phyloP scores from a whole-genome alignment of 2,888 invertebrate genomes.

The Epistrophe grossulariae region DNA sequence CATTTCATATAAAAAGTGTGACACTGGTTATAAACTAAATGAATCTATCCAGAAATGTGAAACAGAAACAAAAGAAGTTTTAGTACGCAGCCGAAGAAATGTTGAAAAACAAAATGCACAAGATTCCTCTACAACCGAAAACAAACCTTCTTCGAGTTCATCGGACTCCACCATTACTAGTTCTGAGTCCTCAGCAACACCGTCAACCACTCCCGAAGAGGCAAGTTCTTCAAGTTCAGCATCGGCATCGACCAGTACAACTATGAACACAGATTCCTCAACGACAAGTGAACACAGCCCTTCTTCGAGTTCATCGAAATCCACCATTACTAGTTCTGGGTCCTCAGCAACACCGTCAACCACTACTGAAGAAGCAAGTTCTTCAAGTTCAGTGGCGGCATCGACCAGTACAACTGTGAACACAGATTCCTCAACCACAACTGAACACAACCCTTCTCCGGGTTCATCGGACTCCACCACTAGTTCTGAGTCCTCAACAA shows the following conservation, averaged over 20 bases:
- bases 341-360: neutral
- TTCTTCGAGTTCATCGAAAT: neutral
- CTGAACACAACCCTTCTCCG: neutral
- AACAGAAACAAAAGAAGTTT: neutral
- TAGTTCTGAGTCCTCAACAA: neutral
- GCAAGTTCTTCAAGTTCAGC: neutral
- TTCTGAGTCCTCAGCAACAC: neutral
- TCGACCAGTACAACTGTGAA: neutral
- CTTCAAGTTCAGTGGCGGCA: neutral
- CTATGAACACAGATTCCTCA: neutral
- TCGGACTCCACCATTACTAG: neutral
- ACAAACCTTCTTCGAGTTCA: neutral
- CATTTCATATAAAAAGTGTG: constrained; percentile 9
- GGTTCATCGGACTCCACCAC: neutral
- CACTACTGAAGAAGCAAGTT: too few species aligned
- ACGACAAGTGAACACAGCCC: neutral
- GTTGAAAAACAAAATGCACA: neutral
- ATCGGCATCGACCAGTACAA: neutral
- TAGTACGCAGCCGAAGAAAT: neutral
- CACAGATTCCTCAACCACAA: neutral
- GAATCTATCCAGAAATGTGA: neutral
- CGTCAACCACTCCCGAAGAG: neutral
- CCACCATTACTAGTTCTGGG: neutral
- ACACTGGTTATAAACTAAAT: constrained; percentile 16
- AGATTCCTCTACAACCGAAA: neutral